Percentiles rank a stretch among this genome's conserved stretches.
Evolutionary conservation across 2,888 invertebrate species (phyloP).

Genomic region (Dryadula phaetusa): DNA sequence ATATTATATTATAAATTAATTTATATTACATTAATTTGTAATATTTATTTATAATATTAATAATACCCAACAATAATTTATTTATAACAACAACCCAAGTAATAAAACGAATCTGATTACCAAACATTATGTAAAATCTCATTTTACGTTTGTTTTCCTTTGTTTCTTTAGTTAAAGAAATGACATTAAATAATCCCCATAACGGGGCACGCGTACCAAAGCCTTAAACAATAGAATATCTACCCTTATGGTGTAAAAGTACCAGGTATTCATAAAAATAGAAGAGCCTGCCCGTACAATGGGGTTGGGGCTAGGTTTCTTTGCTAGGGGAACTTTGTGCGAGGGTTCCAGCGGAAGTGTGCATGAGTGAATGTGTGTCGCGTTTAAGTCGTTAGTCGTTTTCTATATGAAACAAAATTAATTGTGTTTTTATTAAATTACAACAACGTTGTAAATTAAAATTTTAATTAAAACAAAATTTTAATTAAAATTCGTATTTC

Average conservation of each 20-base stretch:
- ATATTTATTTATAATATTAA: too few relatives aligned
- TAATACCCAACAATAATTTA: too few relatives aligned
- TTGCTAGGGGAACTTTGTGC: constrained; percentile 35
- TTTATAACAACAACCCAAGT: too few relatives aligned
- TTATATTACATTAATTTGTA: too few relatives aligned
- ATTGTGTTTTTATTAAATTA: not conserved
- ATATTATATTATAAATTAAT: too few relatives aligned
- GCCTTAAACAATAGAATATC: constrained; percentile 57
- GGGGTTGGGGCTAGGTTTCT: constrained; percentile 40
- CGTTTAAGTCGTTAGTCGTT: constrained; percentile 4
- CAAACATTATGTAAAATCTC: not conserved
- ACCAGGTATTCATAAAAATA: constrained; percentile 71
- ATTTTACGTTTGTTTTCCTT: too few relatives aligned
- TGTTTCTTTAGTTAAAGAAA: not conserved
- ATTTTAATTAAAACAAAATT: not conserved
- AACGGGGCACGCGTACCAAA: not conserved
- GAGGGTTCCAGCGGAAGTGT: constrained; percentile 31
- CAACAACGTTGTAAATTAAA: too few relatives aligned
- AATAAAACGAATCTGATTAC: too few relatives aligned
- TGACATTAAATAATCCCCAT: not conserved
- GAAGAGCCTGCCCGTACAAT: constrained; percentile 50
- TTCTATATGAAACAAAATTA: not conserved
- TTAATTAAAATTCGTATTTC: not conserved
- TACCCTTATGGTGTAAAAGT: constrained; percentile 67
- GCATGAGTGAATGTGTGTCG: constrained; percentile 24